Evolutionary conservation across 2,888 invertebrate genomes (phyloP).

Genomic region (Octonoba sinensis): DNA sequence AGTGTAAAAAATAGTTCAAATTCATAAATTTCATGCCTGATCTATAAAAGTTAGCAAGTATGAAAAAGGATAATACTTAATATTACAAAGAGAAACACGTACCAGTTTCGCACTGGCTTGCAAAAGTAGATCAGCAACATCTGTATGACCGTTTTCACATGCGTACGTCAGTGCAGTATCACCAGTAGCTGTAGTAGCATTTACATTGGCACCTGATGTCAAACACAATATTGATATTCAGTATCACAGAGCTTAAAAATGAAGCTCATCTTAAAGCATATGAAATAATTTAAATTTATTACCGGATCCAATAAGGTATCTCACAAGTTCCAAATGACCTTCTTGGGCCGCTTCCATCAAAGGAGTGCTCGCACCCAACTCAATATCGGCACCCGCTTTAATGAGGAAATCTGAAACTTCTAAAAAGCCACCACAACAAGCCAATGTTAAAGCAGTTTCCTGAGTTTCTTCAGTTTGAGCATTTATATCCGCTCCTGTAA

Average conservation of each 20-base stretch:
- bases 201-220: conserved; percentile 82
- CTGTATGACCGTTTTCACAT: conserved; percentile 98
- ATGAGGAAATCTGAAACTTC: conserved; percentile 96
- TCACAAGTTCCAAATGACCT: conserved; percentile 93
- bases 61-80: too few relatives aligned
- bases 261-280: too few relatives aligned
- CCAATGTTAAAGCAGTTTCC: conserved; percentile 93
- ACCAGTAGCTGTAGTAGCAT: conserved; percentile 93
- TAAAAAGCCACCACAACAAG: conserved; percentile 94
- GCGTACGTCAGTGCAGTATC: conserved; percentile 97
- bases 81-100: conserved; percentile 29
- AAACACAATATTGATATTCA: not conserved
- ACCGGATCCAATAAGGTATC: conserved; percentile 84
- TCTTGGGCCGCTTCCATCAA: conserved; percentile 99
- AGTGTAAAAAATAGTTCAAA: too few relatives aligned
- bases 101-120: conserved; percentile 90
- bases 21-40: too few relatives aligned
- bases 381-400: conserved; percentile 93
- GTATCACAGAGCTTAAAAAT: too few relatives aligned
- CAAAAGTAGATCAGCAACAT: conserved; percentile 92
- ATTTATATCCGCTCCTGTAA: conserved; percentile 89
- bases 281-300: not conserved
- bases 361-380: conserved; percentile 94
- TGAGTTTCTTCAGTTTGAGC: conserved; percentile 99
- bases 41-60: too few relatives aligned